Conservation (phyloP, 1,140 invertebrate species). For the Anastrepha ludens region DNA sequence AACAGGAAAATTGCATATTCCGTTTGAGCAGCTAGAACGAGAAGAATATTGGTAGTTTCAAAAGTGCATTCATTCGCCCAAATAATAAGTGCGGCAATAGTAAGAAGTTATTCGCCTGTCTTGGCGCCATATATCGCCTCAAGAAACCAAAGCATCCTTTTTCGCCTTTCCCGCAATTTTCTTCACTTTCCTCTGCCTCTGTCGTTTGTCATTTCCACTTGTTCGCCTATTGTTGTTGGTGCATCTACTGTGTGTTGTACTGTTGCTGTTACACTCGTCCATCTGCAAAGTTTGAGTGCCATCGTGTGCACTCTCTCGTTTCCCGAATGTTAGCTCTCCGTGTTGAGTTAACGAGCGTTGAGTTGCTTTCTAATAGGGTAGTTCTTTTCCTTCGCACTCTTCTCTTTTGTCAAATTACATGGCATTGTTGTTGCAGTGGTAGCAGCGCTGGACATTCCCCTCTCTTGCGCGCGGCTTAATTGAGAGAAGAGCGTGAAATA, state of each 20-base stretch:
- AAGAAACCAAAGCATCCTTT: slow-evolving; percentile 42
- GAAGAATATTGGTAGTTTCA: neutral
- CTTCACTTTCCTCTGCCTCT: slow-evolving; percentile 15
- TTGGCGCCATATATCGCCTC: slow-evolving; percentile 25
- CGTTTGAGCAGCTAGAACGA: neutral
- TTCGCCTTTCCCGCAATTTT: slow-evolving; percentile 42
- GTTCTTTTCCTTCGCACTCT: neutral
- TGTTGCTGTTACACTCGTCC: slow-evolving; percentile 21
- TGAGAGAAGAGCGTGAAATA: slow-evolving; percentile 3
- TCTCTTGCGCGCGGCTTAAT: neutral
- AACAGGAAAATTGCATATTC: neutral
- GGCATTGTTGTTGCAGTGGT: slow-evolving; percentile 38
- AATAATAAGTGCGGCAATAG: neutral
- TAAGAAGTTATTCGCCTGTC: neutral
- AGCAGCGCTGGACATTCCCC: neutral
- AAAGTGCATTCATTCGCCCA: neutral
- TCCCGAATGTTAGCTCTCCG: too few relatives aligned
- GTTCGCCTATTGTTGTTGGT: neutral
- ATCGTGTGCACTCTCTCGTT: neutral
- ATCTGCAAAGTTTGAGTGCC: neutral
- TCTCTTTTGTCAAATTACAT: neutral
- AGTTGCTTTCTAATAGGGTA: neutral
- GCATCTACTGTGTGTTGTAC: neutral
- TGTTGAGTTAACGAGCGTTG: neutral
- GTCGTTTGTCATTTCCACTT: slow-evolving; percentile 43